phyloP scores from a whole-genome alignment of 1,140 invertebrate genomes.

The Heliothis subflexa region DNA sequence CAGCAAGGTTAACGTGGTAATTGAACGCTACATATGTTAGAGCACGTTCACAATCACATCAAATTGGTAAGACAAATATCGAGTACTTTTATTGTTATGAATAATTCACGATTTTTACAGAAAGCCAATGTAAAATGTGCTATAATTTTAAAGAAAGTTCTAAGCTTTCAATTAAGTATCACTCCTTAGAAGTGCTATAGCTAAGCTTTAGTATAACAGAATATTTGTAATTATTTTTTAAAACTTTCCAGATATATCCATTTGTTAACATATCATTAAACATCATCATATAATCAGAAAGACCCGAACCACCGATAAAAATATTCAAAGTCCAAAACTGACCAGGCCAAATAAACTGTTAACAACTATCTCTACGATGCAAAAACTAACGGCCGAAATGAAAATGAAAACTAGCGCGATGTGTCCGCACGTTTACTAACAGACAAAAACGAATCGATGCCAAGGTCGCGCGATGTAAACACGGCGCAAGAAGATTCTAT shows the following conservation, averaged over 20 bases:
- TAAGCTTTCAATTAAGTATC: neutral
- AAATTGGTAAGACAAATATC: conserved; percentile 11
- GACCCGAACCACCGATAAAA: neutral
- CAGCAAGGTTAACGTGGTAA: conserved; percentile 36
- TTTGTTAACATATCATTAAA: too few relatives aligned
- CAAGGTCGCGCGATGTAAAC: conserved; percentile 61
- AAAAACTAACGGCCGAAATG: conserved; percentile 19
- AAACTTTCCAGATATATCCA: too few relatives aligned
- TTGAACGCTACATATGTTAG: conserved; percentile 25
- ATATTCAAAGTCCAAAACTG: neutral
- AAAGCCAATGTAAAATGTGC: neutral
- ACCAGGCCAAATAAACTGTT: neutral
- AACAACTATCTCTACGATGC: neutral
- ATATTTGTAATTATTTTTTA: too few relatives aligned
- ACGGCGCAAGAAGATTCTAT: conserved; percentile 43
- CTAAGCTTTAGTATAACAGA: too few relatives aligned
- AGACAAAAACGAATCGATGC: conserved; percentile 58
- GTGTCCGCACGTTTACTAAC: conserved; percentile 41
- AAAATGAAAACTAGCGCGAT: conserved; percentile 15
- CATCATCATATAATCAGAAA: too few relatives aligned
- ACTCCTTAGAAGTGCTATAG: too few relatives aligned
- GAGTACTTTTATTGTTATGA: conserved; percentile 16
- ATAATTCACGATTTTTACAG: neutral
- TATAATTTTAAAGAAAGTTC: too few relatives aligned
- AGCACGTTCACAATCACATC: conserved; percentile 2